A percentile compares a stretch with the other conserved stretches of the same genome.
phyloP scores from a whole-genome alignment of 92 coral and sea anemone genomes.

The Parazoanthus swiftii region DNA sequence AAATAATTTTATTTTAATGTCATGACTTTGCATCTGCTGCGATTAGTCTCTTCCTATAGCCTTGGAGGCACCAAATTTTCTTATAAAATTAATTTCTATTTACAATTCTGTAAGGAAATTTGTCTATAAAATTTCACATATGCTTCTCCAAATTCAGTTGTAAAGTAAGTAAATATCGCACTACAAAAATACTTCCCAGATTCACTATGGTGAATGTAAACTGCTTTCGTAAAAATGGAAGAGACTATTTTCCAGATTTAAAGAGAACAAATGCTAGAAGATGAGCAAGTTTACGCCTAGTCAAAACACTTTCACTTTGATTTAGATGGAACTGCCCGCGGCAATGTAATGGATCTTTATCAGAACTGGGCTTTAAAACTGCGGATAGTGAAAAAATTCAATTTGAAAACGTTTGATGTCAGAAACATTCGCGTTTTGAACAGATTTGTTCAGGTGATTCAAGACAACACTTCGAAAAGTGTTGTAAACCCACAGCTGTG shows the following conservation, averaged over 20 bases:
- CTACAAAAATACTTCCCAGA: slow-evolving; percentile 76
- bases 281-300: background rate
- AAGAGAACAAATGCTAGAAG: background rate
- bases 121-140: slow-evolving; percentile 57
- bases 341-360: background rate
- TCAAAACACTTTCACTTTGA: background rate
- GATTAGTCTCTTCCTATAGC: slow-evolving; percentile 32
- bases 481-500: background rate
- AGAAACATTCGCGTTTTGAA: background rate
- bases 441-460: background rate
- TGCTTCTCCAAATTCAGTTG: slow-evolving; percentile 26
- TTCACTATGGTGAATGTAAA: slow-evolving; percentile 24
- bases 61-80: slow-evolving; percentile 63
- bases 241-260: background rate
- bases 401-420: background rate
- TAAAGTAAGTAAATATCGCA: slow-evolving; percentile 63
- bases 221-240: background rate
- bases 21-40: slow-evolving; percentile 5
- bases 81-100: slow-evolving; percentile 76
- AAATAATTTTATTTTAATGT: slow-evolving; percentile 35
- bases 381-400: background rate
- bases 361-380: background rate
- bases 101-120: slow-evolving; percentile 73
- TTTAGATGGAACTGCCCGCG: background rate
- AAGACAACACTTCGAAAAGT: background rate